phyloP scores from a whole-genome alignment of 2,797 vertebrate species.

The Petrocephalus schoutedeni region DNA sequence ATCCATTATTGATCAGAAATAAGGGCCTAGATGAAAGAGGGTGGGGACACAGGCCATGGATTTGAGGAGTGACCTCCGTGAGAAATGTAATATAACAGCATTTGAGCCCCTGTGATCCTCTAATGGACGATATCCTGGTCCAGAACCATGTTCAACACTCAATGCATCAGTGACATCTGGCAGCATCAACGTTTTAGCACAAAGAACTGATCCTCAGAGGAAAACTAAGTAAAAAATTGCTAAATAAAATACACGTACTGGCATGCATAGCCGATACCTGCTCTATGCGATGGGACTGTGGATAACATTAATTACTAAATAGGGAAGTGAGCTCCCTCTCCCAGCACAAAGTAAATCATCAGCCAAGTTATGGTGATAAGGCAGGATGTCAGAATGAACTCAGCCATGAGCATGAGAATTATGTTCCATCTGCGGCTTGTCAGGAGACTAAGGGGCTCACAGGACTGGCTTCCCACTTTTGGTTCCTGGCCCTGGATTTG shows the following conservation, averaged over 20 bases:
- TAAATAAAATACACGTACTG: not conserved
- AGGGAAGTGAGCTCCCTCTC: not conserved
- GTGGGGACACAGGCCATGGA: not conserved
- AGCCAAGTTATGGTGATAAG: not conserved
- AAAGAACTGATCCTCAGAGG: not conserved
- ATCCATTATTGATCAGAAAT: slow-evolving; percentile 6
- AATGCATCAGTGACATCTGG: slow-evolving; percentile 1
- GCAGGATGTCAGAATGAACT: not conserved
- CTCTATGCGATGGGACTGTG: not conserved
- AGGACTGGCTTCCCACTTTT: not conserved
- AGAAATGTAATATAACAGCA: not conserved
- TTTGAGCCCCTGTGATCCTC: not conserved
- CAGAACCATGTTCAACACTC: slow-evolving; percentile 6
- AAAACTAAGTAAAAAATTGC: not conserved
- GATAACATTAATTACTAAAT: not conserved
- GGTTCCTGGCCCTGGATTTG: not conserved
- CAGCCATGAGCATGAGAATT: not conserved
- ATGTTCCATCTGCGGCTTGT: not conserved
- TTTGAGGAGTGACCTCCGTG: not conserved
- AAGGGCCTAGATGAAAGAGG: not conserved
- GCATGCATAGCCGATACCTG: not conserved
- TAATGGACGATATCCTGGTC: not conserved
- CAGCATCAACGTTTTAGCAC: not conserved
- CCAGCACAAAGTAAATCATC: not conserved
- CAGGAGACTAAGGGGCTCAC: not conserved